Evolutionary conservation across 2,797 vertebrate species (phyloP).

Genomic region (Glyptemys insculpta): DNA sequence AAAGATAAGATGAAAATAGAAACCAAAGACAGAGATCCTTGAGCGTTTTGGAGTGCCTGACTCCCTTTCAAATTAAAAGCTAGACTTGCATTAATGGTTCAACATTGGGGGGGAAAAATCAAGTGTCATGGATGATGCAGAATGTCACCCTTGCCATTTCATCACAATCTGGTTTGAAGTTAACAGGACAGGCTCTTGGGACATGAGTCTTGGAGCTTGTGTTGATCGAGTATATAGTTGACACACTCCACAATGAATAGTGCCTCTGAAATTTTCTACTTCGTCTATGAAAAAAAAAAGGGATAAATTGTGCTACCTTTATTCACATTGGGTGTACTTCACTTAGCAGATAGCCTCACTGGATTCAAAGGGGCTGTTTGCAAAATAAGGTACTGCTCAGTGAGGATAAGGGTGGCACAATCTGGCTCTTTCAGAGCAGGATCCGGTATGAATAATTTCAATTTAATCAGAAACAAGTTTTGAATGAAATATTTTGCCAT

Average conservation of each 20-base stretch:
- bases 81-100: neutral
- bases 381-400: neutral
- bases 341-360: neutral
- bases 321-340: neutral
- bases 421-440: neutral
- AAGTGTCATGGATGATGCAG: neutral
- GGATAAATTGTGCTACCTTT: neutral
- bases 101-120: neutral
- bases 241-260: neutral
- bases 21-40: neutral
- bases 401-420: neutral
- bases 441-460: neutral
- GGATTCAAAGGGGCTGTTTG: neutral
- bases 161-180: neutral
- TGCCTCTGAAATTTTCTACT: neutral
- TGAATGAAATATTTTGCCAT: neutral
- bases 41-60: neutral
- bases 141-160: neutral
- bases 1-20: neutral
- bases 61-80: too few species aligned
- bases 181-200: neutral
- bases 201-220: neutral
- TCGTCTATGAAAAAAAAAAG: neutral
- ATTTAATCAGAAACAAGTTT: neutral
- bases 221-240: neutral